Evolutionary conservation across 2,113 vertebrate genomes (phyloP).

Genomic region (Myanophis thanlyinensis): DNA sequence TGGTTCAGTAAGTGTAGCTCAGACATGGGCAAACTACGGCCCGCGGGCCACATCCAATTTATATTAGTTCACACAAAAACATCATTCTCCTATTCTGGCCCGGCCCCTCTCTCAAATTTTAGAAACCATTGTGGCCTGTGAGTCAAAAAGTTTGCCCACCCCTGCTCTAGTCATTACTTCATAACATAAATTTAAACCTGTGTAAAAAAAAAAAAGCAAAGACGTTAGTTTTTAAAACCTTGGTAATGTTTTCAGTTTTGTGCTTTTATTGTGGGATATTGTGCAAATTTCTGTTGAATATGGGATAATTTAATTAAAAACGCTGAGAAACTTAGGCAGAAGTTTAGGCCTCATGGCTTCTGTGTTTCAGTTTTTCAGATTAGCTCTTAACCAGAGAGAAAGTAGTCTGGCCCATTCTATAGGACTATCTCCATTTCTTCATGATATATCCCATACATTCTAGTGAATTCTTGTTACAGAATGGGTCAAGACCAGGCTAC

Average conservation of each 20-base stretch:
- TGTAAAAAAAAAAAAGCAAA: neutral
- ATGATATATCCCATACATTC: neutral
- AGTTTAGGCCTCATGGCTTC: neutral
- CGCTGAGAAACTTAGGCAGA: neutral
- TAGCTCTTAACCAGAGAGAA: neutral
- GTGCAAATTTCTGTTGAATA: neutral
- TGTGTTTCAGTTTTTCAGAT: neutral
- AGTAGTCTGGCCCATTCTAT: neutral
- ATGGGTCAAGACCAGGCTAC: neutral
- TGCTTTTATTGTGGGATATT: no score
- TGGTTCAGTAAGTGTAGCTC: no score
- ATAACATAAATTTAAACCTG: neutral
- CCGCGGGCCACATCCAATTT: no score
- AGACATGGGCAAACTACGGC: no score
- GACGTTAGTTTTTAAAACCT: neutral
- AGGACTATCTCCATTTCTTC: neutral
- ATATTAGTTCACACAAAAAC: no score
- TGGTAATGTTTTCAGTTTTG: neutral
- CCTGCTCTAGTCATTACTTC: neutral
- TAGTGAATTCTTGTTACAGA: neutral
- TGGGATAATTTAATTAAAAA: neutral
- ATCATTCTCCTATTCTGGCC: no score
- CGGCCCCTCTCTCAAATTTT: no score
- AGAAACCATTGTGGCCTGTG: no score
- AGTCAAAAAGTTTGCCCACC: no score